Evolutionary conservation across 2,797 vertebrate genomes (phyloP).

Genomic region (Lepilemur ruficaudatus): DNA sequence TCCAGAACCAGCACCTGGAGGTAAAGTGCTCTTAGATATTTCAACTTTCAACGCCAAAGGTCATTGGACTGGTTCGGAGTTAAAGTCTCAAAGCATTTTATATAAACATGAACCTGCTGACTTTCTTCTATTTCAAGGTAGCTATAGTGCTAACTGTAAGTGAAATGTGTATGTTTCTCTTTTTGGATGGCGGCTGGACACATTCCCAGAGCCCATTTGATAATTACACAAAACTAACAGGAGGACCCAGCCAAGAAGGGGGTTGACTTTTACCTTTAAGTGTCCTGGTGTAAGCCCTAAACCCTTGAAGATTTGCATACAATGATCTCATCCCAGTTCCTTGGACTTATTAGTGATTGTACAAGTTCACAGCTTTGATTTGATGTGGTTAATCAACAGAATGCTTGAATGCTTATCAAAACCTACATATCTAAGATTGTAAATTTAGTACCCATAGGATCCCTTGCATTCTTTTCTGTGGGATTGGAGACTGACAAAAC

Average conservation of each 20-base stretch:
- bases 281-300: background rate
- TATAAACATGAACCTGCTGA: background rate
- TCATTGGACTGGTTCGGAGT: background rate
- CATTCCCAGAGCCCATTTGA: background rate
- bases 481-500: background rate
- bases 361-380: slow-evolving; percentile 8
- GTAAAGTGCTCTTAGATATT: background rate
- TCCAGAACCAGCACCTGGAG: background rate
- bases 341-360: slow-evolving; percentile 43
- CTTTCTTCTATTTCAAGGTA: background rate
- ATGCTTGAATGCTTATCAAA: slow-evolving; percentile 33
- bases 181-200: background rate
- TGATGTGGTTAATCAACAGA: slow-evolving; percentile 48
- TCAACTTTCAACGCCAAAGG: background rate
- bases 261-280: background rate
- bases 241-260: background rate
- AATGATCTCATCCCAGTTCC: slow-evolving; percentile 7
- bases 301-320: background rate
- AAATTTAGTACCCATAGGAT: background rate
- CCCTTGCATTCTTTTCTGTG: slow-evolving; percentile 2
- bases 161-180: background rate
- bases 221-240: background rate
- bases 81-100: background rate
- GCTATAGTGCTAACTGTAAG: background rate
- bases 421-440: background rate